A percentile compares a stretch with the other conserved stretches of the same genome.
These are phyloP conservation scores for Peromyscus attwateri DNA, from an alignment of 2,797 vertebrate species.

Conservation along the genomic window DNA sequence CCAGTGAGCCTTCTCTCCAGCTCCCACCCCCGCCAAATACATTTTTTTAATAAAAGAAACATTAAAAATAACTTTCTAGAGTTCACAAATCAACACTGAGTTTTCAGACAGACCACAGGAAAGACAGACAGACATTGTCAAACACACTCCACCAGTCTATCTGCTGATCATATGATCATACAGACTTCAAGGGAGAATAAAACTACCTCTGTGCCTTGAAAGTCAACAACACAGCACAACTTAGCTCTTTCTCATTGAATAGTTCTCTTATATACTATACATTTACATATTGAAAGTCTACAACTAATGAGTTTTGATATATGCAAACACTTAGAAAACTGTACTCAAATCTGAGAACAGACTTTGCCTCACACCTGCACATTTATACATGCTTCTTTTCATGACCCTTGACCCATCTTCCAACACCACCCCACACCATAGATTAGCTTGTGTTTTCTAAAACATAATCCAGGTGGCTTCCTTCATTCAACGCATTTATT, in stretches of 20 bases:
- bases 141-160: not conserved
- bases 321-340: not conserved
- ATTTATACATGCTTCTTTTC: not conserved
- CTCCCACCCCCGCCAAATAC: not conserved
- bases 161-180: not conserved
- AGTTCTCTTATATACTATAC: not conserved
- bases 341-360: not conserved
- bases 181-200: not conserved
- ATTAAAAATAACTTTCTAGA: not conserved
- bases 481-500: not conserved
- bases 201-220: slow-evolving; percentile 15
- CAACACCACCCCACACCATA: not conserved
- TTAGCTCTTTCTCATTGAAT: not conserved
- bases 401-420: not conserved
- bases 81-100: not conserved
- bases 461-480: not conserved
- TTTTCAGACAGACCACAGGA: not conserved
- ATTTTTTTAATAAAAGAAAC: not conserved
- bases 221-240: slow-evolving; percentile 34
- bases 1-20: not conserved
- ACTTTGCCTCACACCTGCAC: not conserved
- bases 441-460: not conserved
- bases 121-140: not conserved
- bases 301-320: not conserved
- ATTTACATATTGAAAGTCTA: not conserved